Conservation (phyloP, 1,140 invertebrate species). For the Calephelis nemesis region DNA sequence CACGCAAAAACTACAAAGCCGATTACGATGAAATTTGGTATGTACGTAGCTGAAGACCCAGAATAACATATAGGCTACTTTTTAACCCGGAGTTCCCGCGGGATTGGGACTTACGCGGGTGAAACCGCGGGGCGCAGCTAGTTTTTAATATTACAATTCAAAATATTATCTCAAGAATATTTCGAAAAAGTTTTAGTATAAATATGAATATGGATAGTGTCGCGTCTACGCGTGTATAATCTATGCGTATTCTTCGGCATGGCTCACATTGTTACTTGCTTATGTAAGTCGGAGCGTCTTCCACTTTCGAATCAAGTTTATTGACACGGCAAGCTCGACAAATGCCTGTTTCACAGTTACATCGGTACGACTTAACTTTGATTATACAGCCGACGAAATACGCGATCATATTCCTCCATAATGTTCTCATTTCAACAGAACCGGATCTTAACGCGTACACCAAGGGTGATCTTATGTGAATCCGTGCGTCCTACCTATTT, state of each 20-base stretch:
- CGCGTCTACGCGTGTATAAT: slow-evolving; percentile 17
- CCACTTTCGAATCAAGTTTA: slow-evolving; percentile 79
- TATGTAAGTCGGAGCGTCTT: slow-evolving; percentile 77
- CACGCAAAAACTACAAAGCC: too few species aligned
- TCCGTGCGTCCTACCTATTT: slow-evolving; percentile 43
- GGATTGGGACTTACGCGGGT: too few species aligned
- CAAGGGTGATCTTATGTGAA: slow-evolving; percentile 47
- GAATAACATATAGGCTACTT: too few species aligned
- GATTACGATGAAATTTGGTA: too few species aligned
- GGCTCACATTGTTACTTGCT: slow-evolving; percentile 68
- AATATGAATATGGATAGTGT: slow-evolving; percentile 6
- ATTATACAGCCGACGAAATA: slow-evolving; percentile 48
- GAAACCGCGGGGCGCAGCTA: too few species aligned
- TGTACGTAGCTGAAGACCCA: too few species aligned
- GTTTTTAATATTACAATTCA: too few species aligned
- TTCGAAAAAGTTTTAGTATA: too few species aligned
- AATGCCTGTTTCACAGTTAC: slow-evolving; percentile 73
- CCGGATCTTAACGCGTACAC: slow-evolving; percentile 40
- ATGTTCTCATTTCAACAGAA: slow-evolving; percentile 50
- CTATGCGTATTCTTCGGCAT: background rate
- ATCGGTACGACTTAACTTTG: slow-evolving; percentile 59
- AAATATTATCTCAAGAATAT: too few species aligned
- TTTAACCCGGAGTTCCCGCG: too few species aligned
- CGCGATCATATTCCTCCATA: slow-evolving; percentile 47
- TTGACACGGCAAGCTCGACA: slow-evolving; percentile 77